These are phyloP conservation scores for Sula dactylatra DNA, from an alignment of 2,113 vertebrate species.

Conservation along the genomic window DNA sequence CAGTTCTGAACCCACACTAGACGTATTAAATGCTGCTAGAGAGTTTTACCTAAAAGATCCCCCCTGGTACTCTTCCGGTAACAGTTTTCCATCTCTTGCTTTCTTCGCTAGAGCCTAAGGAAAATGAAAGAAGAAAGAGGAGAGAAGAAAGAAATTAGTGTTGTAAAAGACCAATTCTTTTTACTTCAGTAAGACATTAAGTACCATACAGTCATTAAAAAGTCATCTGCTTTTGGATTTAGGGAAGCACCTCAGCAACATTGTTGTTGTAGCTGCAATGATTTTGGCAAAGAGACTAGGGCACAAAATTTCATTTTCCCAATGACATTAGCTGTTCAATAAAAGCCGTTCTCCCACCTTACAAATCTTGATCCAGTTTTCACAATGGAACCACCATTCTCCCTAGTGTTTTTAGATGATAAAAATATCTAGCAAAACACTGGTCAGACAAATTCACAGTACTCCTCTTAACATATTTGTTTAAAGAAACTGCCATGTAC, in stretches of 20 bases:
- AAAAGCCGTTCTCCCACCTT: neutral
- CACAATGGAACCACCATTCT: neutral
- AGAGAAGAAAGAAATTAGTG: neutral
- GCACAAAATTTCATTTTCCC: neutral
- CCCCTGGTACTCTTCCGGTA: slow-evolving; percentile 95
- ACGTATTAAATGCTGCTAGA: neutral
- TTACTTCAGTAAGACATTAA: neutral
- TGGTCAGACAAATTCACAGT: neutral
- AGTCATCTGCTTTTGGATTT: neutral
- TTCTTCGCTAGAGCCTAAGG: slow-evolving; percentile 86
- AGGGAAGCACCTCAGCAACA: neutral
- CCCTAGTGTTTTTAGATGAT: neutral
- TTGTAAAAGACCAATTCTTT: neutral
- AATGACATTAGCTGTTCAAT: neutral
- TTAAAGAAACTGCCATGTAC: neutral
- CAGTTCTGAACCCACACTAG: neutral
- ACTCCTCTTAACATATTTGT: neutral
- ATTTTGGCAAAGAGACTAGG: neutral
- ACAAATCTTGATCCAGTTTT: neutral
- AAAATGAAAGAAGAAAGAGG: neutral
- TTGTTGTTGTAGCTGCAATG: neutral
- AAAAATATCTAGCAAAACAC: neutral
- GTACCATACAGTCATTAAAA: neutral
- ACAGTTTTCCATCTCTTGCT: slow-evolving; percentile 91
- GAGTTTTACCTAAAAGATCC: slow-evolving; percentile 92